Percentiles rank a stretch among this genome's conserved stretches.
Evolutionary conservation across 2,113 vertebrate genomes (phyloP).

Genomic region (Odocoileus hemionus): DNA sequence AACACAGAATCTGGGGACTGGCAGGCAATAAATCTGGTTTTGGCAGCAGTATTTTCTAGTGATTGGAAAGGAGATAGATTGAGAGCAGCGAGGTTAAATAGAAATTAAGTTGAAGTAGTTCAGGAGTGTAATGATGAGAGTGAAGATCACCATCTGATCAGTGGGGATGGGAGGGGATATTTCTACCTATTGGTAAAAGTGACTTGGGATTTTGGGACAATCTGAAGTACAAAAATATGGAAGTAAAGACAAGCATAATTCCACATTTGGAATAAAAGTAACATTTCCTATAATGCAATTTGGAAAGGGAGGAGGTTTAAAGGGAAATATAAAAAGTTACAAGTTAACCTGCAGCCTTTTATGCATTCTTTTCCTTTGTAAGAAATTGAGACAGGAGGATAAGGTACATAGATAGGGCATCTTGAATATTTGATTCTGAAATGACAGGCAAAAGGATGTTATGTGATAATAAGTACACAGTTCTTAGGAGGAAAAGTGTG

Average conservation of each 20-base stretch:
- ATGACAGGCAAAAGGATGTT: background rate
- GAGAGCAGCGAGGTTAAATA: background rate
- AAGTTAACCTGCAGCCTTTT: background rate
- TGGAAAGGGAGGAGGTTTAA: background rate
- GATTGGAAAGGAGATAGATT: background rate
- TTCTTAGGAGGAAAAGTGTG: background rate
- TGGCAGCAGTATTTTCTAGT: conserved; percentile 1
- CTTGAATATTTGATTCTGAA: background rate
- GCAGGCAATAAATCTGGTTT: background rate
- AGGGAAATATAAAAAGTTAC: background rate
- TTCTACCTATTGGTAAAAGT: background rate
- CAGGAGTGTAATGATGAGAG: background rate
- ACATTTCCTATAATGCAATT: background rate
- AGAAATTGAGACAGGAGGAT: background rate
- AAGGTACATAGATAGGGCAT: background rate
- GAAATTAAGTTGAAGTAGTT: conserved; percentile 27
- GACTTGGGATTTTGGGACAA: background rate
- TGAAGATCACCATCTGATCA: background rate
- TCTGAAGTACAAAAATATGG: background rate
- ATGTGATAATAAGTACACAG: background rate
- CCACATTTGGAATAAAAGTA: background rate
- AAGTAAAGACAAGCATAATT: background rate
- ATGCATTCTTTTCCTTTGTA: background rate
- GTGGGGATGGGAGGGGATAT: background rate
- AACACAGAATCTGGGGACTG: background rate